Evolutionary conservation across 2,113 vertebrate genomes (phyloP).

Genomic region (Semicossyphus pulcher): DNA sequence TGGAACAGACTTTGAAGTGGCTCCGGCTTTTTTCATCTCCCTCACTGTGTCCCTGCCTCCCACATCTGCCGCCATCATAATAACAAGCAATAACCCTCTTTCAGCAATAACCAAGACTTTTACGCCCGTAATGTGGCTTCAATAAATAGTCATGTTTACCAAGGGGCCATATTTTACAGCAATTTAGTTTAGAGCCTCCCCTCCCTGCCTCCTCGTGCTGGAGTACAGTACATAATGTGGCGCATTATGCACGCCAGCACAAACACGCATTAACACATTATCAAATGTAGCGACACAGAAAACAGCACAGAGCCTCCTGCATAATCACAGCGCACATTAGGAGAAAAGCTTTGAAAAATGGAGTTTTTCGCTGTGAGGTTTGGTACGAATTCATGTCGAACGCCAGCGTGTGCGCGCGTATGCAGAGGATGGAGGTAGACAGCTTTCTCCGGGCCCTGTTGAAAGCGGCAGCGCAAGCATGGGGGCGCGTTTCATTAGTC

Average conservation of each 20-base stretch:
- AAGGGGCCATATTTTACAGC: conserved; percentile 71
- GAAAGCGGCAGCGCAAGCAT: conserved; percentile 57
- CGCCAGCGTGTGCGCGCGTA: conserved; percentile 15
- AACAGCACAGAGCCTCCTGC: conserved; percentile 4
- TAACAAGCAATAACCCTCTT: conserved; percentile 75
- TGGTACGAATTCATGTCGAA: conserved; percentile 15
- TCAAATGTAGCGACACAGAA: conserved; percentile 44
- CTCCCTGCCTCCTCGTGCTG: conserved; percentile 30
- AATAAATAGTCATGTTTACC: conserved; percentile 78
- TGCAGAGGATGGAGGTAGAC: conserved; percentile 24
- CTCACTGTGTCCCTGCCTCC: conserved; percentile 59
- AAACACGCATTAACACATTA: conserved; percentile 49
- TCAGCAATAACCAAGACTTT: conserved; percentile 72
- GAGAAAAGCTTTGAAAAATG: conserved; percentile 30
- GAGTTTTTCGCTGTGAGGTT: not conserved
- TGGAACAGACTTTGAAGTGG: conserved; percentile 72
- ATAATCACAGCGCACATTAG: conserved; percentile 12
- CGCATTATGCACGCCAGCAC: conserved; percentile 44
- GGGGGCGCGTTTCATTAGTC: conserved; percentile 82
- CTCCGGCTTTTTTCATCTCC: conserved; percentile 41
- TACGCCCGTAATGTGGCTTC: conserved; percentile 72
- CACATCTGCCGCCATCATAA: conserved; percentile 69
- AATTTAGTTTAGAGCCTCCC: conserved; percentile 63
- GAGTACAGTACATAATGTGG: conserved; percentile 52
- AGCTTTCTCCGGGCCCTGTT: conserved; percentile 32